These are phyloP conservation scores for Salarias fasciatus DNA, from an alignment of 2,797 vertebrate genomes.

Conservation along the genomic window DNA sequence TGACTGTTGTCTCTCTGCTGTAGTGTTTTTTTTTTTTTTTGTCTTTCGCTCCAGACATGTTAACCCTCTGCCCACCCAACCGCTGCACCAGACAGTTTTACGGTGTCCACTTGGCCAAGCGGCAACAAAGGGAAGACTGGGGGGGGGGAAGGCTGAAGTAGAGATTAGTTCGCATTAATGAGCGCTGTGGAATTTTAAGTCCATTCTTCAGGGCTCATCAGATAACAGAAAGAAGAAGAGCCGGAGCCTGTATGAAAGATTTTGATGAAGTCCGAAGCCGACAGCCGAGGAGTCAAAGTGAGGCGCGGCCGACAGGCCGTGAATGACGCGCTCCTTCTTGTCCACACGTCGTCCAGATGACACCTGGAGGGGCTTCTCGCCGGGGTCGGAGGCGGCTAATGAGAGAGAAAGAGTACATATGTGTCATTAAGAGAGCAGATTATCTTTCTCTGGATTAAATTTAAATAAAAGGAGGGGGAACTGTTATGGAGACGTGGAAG, in stretches of 20 bases:
- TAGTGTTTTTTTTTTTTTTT: constrained; percentile 33
- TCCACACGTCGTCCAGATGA: constrained; percentile 12
- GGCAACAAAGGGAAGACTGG: constrained; percentile 59
- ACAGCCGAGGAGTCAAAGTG: constrained; percentile 40
- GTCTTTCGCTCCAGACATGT: constrained; percentile 16
- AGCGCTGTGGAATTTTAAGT: constrained; percentile 71
- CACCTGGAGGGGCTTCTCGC: constrained; percentile 19
- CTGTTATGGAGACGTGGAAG: constrained; percentile 18
- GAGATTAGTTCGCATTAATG: constrained; percentile 68
- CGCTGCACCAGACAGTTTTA: constrained; percentile 57
- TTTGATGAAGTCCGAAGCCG: constrained; percentile 48
- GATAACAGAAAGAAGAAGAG: constrained; percentile 42
- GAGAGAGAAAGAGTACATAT: constrained; percentile 10
- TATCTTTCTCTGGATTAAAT: constrained; percentile 27
- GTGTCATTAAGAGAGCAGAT: constrained; percentile 8
- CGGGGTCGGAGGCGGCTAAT: constrained; percentile 1
- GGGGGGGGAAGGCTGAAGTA: constrained; percentile 28
- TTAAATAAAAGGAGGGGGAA: constrained; percentile 34
- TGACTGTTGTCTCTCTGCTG: constrained; percentile 38
- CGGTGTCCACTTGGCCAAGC: constrained; percentile 51
- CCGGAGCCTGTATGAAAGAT: constrained; percentile 19
- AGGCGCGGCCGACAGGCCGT: constrained; percentile 45
- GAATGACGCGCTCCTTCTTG: constrained; percentile 29
- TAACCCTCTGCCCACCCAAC: constrained; percentile 56
- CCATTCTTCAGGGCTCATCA: constrained; percentile 37